phyloP scores from a whole-genome alignment of 2,888 invertebrate genomes.

The Nemoura dubitans region DNA sequence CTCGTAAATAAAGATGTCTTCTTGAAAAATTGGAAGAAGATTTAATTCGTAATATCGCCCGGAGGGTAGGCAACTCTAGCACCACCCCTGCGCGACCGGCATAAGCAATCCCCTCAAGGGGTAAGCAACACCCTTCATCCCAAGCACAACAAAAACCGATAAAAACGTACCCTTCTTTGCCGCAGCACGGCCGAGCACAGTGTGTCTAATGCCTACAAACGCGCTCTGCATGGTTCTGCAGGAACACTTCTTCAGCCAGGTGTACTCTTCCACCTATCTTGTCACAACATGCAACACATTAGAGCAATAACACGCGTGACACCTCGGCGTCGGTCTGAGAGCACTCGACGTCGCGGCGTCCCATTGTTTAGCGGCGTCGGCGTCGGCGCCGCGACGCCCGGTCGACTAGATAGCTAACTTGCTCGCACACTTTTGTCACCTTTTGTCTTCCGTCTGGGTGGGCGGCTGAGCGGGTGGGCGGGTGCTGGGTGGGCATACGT shows the following conservation, averaged over 20 bases:
- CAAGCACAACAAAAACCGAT: background rate
- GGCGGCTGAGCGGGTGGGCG: background rate
- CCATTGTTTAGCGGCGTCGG: slow-evolving; percentile 14
- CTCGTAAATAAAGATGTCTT: background rate
- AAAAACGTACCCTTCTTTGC: background rate
- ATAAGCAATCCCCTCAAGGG: background rate
- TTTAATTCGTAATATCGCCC: slow-evolving; percentile 1
- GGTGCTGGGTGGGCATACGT: background rate
- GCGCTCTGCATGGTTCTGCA: background rate
- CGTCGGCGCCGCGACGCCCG: slow-evolving; percentile 23
- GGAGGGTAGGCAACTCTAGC: background rate
- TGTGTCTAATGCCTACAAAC: too few species aligned
- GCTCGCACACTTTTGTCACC: background rate
- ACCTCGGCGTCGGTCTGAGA: slow-evolving; percentile 12
- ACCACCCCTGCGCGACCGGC: slow-evolving; percentile 16
- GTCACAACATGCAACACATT: background rate
- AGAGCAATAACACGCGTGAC: background rate
- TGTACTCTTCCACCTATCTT: background rate
- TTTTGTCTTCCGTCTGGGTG: slow-evolving; percentile 16
- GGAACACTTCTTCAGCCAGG: background rate
- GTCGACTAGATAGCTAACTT: slow-evolving; percentile 4
- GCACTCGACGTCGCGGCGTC: slow-evolving; percentile 25
- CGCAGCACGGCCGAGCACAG: background rate
- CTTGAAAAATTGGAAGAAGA: background rate
- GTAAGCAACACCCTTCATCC: background rate